Evolutionary conservation across 64 coral and sea anemone species (phyloP).

Genomic region (Acropora yongei): DNA sequence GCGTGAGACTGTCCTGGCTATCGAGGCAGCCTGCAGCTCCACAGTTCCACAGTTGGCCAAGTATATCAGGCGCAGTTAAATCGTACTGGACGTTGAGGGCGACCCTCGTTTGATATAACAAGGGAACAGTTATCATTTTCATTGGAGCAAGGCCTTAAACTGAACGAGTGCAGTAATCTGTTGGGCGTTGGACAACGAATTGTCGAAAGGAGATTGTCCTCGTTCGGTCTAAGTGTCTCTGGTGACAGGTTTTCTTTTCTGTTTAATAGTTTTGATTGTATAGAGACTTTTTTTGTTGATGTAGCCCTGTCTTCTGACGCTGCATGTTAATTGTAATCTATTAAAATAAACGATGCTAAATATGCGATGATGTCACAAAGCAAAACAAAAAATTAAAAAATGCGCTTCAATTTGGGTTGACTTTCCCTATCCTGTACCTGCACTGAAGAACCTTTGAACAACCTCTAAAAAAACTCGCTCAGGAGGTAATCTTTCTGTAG

Average conservation of each 20-base stretch:
- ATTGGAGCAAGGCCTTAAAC: slow-evolving; percentile 70
- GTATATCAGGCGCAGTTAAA: slow-evolving; percentile 1
- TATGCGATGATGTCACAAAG: no score
- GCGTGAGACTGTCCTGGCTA: background rate
- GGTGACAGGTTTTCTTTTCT: background rate
- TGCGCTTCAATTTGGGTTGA: no score
- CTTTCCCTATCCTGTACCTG: no score
- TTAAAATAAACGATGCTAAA: no score
- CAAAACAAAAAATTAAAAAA: no score
- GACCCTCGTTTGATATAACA: slow-evolving; percentile 51
- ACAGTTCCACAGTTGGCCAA: background rate
- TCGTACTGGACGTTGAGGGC: slow-evolving; percentile 21
- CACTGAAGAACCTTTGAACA: no score
- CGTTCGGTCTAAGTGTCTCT: slow-evolving; percentile 1
- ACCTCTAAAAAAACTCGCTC: no score
- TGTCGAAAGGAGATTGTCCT: slow-evolving; percentile 49
- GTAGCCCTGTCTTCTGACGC: background rate
- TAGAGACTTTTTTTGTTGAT: background rate
- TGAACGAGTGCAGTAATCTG: slow-evolving; percentile 46
- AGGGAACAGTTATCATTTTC: slow-evolving; percentile 58
- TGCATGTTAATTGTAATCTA: background rate
- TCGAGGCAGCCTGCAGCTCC: background rate
- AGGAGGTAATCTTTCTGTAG: no score
- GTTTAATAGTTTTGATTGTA: background rate
- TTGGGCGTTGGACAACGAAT: slow-evolving; percentile 32